Percentiles rank a stretch among this genome's conserved stretches.
These are phyloP conservation scores for Gallinago undulata DNA, from an alignment of 2,113 vertebrate genomes.

Conservation along the genomic window DNA sequence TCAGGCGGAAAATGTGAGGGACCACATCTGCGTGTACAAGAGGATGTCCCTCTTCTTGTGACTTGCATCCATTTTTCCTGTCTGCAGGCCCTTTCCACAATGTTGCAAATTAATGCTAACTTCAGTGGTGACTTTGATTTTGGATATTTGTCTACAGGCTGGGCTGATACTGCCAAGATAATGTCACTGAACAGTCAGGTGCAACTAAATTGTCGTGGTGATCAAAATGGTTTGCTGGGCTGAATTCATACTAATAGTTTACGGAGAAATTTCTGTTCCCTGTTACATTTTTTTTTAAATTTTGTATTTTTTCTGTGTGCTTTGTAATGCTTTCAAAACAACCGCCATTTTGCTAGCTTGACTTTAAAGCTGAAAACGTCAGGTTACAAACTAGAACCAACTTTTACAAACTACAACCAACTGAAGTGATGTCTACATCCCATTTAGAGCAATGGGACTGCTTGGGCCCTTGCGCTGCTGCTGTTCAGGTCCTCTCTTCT, in stretches of 20 bases:
- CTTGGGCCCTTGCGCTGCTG: not conserved
- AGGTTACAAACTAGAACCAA: not conserved
- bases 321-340: not conserved
- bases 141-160: not conserved
- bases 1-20: not conserved
- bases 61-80: not conserved
- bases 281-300: not conserved
- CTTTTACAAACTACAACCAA: not conserved
- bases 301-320: not conserved
- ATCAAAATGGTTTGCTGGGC: not conserved
- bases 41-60: not conserved
- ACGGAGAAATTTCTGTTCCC: not conserved
- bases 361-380: not conserved
- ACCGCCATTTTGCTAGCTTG: not conserved
- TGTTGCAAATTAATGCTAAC: not conserved
- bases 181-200: not conserved
- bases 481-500: not conserved
- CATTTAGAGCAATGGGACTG: not conserved
- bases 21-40: not conserved
- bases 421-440: not conserved
- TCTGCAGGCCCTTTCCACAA: not conserved
- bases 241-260: not conserved
- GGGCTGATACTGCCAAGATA: not conserved
- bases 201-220: not conserved
- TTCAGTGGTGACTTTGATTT: not conserved